phyloP scores from a whole-genome alignment of 2,113 vertebrate species.

The Perognathus longimembris region DNA sequence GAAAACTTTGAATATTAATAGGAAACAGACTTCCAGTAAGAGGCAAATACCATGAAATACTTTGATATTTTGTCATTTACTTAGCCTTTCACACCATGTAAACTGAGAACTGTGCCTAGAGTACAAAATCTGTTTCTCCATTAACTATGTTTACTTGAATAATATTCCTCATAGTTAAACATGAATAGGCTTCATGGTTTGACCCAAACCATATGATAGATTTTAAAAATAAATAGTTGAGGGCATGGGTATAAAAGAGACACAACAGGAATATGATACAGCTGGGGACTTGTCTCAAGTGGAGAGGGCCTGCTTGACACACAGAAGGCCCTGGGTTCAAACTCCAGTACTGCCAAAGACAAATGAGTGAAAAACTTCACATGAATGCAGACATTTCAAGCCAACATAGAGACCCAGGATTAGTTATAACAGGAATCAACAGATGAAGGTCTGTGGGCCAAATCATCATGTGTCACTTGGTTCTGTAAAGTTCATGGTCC shows the following conservation, averaged over 20 bases:
- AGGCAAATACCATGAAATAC: not conserved
- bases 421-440: not conserved
- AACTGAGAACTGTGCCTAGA: not conserved
- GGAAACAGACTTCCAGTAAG: not conserved
- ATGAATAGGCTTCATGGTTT: not conserved
- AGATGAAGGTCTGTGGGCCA: not conserved
- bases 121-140: not conserved
- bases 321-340: no score
- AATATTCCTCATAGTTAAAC: slow-evolving; percentile 2
- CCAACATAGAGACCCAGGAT: not conserved
- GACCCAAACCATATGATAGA: not conserved
- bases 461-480: not conserved
- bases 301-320: no score
- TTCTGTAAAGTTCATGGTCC: not conserved
- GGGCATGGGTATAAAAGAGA: not conserved
- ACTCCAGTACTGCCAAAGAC: no score
- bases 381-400: no score
- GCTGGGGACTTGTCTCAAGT: no score
- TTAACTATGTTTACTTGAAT: not conserved
- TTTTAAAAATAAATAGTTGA: not conserved
- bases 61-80: not conserved
- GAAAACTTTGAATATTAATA: not conserved
- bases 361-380: no score
- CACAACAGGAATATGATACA: not conserved
- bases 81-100: not conserved